A percentile compares a stretch with the other conserved stretches of the same genome.
Conservation (phyloP, 2,888 invertebrate species). For the Hemistola chrysoprasaria region DNA sequence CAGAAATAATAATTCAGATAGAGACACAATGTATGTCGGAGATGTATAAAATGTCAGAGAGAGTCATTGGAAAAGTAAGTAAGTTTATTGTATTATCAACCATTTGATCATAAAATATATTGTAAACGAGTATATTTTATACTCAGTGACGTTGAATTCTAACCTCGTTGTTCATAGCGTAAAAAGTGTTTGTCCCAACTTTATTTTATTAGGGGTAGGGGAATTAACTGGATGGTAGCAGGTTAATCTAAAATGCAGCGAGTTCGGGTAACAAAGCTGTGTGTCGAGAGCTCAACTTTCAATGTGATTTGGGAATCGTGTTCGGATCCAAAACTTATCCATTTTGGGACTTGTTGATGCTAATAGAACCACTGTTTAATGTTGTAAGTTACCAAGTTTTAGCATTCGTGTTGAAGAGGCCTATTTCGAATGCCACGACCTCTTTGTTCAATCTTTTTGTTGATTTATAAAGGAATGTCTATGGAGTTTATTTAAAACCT, state of each 20-base stretch:
- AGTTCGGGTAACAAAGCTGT: constrained; percentile 23
- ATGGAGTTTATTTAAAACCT: no score
- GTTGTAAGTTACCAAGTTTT: constrained; percentile 8
- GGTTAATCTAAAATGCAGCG: constrained; percentile 29
- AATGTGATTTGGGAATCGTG: constrained; percentile 21
- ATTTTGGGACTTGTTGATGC: constrained; percentile 22
- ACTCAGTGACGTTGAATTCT: no score
- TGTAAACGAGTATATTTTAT: no score
- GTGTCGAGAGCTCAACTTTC: constrained; percentile 16
- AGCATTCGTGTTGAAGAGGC: constrained; percentile 4
- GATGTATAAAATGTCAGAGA: no score
- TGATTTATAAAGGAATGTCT: no score
- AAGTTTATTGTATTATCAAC: no score
- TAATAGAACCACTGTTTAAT: constrained; percentile 16
- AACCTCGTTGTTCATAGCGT: no score
- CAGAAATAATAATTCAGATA: no score
- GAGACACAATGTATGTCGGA: no score
- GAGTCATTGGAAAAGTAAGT: no score
- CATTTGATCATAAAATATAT: no score
- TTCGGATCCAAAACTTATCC: constrained; percentile 15
- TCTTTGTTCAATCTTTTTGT: no score
- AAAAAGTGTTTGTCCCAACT: neutral
- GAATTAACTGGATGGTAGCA: constrained; percentile 5
- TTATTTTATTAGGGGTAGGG: constrained; percentile 3
- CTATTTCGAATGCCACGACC: neutral